Conservation (phyloP, 2,888 invertebrate species). For the Buathra laborator region DNA sequence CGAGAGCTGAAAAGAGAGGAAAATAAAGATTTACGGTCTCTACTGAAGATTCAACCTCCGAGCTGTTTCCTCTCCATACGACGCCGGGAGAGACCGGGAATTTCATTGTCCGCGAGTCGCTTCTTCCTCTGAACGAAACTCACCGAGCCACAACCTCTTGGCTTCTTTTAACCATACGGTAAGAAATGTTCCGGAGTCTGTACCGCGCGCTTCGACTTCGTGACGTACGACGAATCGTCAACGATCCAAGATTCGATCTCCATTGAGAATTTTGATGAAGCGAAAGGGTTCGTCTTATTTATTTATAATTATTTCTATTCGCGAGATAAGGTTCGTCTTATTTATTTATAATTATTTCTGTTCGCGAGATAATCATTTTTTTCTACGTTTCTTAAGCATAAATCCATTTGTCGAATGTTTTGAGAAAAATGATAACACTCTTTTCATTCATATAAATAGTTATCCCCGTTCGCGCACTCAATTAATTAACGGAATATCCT, state of each 20-base stretch:
- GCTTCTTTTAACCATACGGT: slow-evolving; percentile 30
- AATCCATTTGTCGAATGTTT: background rate
- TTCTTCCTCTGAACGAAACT: slow-evolving; percentile 42
- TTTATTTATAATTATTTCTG: background rate
- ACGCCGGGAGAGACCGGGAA: slow-evolving; percentile 48
- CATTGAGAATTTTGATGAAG: slow-evolving; percentile 68
- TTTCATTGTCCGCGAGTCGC: slow-evolving; percentile 59
- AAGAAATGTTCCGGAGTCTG: slow-evolving; percentile 51
- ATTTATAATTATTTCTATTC: slow-evolving; percentile 1
- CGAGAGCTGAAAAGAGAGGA: slow-evolving; percentile 29
- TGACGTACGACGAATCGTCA: slow-evolving; percentile 39
- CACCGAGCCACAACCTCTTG: slow-evolving; percentile 18
- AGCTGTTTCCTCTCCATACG: slow-evolving; percentile 31
- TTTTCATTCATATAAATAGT: slow-evolving; percentile 10
- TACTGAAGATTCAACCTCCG: slow-evolving; percentile 21
- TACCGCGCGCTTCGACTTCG: slow-evolving; percentile 25
- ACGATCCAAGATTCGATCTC: slow-evolving; percentile 32
- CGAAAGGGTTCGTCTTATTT: background rate
- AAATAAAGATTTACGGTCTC: slow-evolving; percentile 68
- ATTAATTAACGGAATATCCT: slow-evolving; percentile 59
- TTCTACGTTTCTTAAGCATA: background rate
- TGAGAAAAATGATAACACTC: background rate
- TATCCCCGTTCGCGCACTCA: slow-evolving; percentile 45
- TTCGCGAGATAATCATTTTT: background rate
- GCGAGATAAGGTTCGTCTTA: background rate